Percentiles rank a stretch among this genome's conserved stretches.
Conservation (phyloP, 2,888 invertebrate genomes). For the Andrena trimmerana region DNA sequence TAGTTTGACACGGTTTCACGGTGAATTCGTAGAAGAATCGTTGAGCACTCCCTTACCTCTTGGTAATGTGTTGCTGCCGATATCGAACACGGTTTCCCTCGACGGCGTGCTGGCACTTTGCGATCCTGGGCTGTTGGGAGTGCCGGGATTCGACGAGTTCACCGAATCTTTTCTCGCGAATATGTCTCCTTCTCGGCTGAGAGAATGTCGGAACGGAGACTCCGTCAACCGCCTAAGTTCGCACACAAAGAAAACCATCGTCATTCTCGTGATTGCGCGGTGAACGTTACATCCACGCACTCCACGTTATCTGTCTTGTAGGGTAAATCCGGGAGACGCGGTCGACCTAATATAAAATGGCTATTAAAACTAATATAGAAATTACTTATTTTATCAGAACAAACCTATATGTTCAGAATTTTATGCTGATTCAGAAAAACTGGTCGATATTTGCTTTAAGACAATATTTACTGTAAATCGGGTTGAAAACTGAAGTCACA, state of each 20-base stretch:
- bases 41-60: constrained; percentile 81
- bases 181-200: constrained; percentile 80
- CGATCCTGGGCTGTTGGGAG: constrained; percentile 76
- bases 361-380: too few relatives aligned
- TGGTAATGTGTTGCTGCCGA: constrained; percentile 82
- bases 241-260: constrained; percentile 24
- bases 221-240: constrained; percentile 80
- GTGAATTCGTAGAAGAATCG: constrained; percentile 69
- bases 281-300: neutral
- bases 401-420: too few relatives aligned
- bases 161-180: constrained; percentile 78
- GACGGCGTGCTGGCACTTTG: constrained; percentile 72
- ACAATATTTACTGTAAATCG: too few relatives aligned
- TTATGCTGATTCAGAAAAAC: too few relatives aligned
- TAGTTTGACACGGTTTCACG: constrained; percentile 66
- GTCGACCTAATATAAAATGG: too few relatives aligned
- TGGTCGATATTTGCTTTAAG: too few relatives aligned
- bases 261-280: neutral
- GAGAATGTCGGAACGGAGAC: constrained; percentile 81
- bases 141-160: constrained; percentile 74
- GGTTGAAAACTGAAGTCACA: too few relatives aligned
- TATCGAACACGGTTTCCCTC: constrained; percentile 81
- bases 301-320: neutral
- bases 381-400: too few relatives aligned
- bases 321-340: too few relatives aligned